Evolutionary conservation across 2,888 invertebrate species (phyloP).

Genomic region (Conistra vaccinii): DNA sequence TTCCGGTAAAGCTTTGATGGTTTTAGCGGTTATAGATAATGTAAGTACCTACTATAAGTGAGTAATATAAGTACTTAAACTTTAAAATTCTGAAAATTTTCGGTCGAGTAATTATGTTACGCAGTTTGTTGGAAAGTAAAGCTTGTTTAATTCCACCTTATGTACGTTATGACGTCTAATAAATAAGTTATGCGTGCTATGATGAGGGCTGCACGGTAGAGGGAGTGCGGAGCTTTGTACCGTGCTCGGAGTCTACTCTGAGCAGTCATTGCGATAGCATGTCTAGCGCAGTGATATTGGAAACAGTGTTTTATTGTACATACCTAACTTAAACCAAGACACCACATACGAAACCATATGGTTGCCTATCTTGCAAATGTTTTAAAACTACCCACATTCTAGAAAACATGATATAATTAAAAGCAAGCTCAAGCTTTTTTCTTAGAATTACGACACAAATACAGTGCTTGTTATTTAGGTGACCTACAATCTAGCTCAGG

Average conservation of each 20-base stretch:
- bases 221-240: too few relatives aligned
- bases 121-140: background rate
- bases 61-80: background rate
- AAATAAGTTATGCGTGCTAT: too few relatives aligned
- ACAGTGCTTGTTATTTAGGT: slow-evolving; percentile 12
- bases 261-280: too few relatives aligned
- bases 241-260: too few relatives aligned
- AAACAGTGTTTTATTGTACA: too few relatives aligned
- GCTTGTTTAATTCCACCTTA: background rate
- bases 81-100: background rate
- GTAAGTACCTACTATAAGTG: too few relatives aligned
- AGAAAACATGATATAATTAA: slow-evolving; percentile 20
- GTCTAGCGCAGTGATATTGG: too few relatives aligned
- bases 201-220: too few relatives aligned
- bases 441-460: slow-evolving; percentile 16
- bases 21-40: background rate
- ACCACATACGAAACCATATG: background rate
- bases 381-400: slow-evolving; percentile 5
- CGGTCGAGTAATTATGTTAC: background rate
- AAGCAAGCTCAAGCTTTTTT: background rate
- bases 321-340: too few relatives aligned
- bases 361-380: background rate
- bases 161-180: too few relatives aligned
- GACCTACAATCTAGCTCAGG: slow-evolving; percentile 28
- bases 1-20: background rate